Percentiles rank a stretch among this genome's conserved stretches.
Evolutionary conservation across 2,888 invertebrate species (phyloP).

Genomic region (Amiota communis): DNA sequence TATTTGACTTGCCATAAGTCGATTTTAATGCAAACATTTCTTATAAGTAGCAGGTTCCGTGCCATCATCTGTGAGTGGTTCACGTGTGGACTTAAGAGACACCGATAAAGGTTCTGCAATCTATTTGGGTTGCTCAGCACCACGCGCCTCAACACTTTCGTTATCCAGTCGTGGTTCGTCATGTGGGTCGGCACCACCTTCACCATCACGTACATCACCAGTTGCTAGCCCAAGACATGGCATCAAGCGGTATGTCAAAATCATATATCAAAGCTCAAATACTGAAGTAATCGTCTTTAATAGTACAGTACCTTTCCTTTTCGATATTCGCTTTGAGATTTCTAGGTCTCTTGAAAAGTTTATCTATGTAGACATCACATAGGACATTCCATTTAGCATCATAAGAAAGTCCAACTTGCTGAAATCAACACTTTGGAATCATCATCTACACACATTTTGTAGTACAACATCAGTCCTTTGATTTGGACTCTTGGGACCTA

Average conservation of each 20-base stretch:
- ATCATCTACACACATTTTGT: too few relatives aligned
- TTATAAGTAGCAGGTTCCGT: conserved; percentile 76
- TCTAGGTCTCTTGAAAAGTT: not conserved
- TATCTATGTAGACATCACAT: too few relatives aligned
- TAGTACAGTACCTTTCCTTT: not conserved
- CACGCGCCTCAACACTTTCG: conserved; percentile 65
- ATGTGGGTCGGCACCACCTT: conserved; percentile 83
- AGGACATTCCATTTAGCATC: too few relatives aligned
- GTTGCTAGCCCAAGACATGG: conserved; percentile 84
- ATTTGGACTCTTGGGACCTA: too few relatives aligned
- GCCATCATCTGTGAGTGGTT: conserved; percentile 83
- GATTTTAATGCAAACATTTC: not conserved
- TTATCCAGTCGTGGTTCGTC: conserved; percentile 75
- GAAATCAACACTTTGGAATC: too few relatives aligned
- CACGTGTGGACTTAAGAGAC: conserved; percentile 80
- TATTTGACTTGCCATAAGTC: not conserved
- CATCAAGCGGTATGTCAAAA: conserved; percentile 73
- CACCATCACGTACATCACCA: conserved; percentile 81
- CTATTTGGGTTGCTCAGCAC: conserved; percentile 75
- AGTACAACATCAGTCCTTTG: too few relatives aligned
- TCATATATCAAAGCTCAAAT: too few relatives aligned
- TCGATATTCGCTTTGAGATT: not conserved
- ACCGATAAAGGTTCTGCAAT: conserved; percentile 77
- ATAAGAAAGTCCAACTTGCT: too few relatives aligned
- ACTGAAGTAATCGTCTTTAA: not conserved